These are phyloP conservation scores for Fistularia tabacaria DNA, from an alignment of 2,797 vertebrate genomes.

Conservation along the genomic window DNA sequence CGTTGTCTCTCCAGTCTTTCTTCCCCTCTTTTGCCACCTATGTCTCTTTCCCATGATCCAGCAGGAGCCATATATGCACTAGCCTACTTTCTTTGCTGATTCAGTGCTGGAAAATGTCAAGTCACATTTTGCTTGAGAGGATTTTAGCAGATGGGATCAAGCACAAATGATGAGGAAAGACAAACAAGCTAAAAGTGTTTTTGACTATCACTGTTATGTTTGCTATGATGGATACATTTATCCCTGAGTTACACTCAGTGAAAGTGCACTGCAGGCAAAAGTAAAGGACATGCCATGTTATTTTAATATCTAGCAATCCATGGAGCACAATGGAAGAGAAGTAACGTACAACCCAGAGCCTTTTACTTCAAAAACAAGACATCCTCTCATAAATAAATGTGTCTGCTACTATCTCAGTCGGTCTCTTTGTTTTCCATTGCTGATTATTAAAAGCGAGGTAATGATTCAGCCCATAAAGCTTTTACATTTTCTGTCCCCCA, in stretches of 20 bases:
- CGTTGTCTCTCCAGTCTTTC: neutral
- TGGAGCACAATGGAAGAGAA: constrained; percentile 30
- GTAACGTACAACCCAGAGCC: constrained; percentile 33
- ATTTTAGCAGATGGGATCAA: constrained; percentile 50
- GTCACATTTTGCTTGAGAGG: constrained; percentile 53
- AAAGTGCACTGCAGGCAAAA: constrained; percentile 50
- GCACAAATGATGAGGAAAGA: constrained; percentile 22
- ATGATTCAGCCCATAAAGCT: constrained; percentile 27
- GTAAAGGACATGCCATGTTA: constrained; percentile 57
- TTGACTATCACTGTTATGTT: neutral
- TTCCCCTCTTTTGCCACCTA: constrained; percentile 17
- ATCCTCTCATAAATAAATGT: constrained; percentile 47
- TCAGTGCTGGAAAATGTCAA: constrained; percentile 66
- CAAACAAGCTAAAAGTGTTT: constrained; percentile 10
- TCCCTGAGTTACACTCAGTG: constrained; percentile 5
- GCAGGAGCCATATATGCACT: constrained; percentile 14
- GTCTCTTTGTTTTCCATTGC: constrained; percentile 21
- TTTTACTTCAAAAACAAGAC: constrained; percentile 42
- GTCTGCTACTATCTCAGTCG: constrained; percentile 24
- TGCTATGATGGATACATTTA: constrained; percentile 1
- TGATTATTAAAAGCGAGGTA: constrained; percentile 32
- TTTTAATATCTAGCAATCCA: constrained; percentile 46
- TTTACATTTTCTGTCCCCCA: constrained; percentile 7
- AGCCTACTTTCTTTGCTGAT: constrained; percentile 57
- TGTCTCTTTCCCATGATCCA: constrained; percentile 12